Evolutionary conservation across 2,888 invertebrate species (phyloP), one percentile per base, ranked within the genome.

Genomic region (Trissolcus japonicus): DNA sequence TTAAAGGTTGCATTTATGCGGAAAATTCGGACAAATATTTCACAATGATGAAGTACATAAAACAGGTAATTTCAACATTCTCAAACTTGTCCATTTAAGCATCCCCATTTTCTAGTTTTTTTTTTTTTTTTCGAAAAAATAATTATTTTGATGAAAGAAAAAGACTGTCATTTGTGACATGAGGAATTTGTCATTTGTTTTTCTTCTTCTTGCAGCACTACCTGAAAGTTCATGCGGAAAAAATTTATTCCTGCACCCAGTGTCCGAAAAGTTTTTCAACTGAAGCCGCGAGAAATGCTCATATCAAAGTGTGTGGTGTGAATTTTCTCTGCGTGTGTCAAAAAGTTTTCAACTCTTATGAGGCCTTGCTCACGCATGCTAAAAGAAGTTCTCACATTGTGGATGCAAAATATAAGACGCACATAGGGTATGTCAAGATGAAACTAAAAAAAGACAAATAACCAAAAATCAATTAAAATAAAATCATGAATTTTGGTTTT

Each of bases 181-280:
- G n/a, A 11, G 6, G 53, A 35, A 9, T 35, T 35, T 35, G 0
- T 35, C 2, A 35, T 35, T 35, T 17, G 25, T 65, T 43, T 48
- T 35, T 54, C 41, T 16, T 56, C 53, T 48, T 53, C 13, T 80
- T 83, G 1, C 79, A 90, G 90, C 90, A 90, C 76, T 90, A 89
- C 72, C 81, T 90, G 25, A 90, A 90, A 82, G 89, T 90, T 17
- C 90, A 90, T 48, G 90, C 90, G 0, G 87, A 88, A 7, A 90
- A 88, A 76, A 86, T 81, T n/a, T 87, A 87, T 66, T 78, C 82
- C 6, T 90, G 90, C 67, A 82, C 82, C 0, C 80, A 80, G 25
- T 90, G 90, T 65, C 81, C 86, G 0, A 90, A 89, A 75, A 85
- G 86, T 50, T 90, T 90, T 73, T 88, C 89, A 0, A 89, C 89